Conservation (phyloP, 1,140 invertebrate species). For the Camponotus vicinus region DNA sequence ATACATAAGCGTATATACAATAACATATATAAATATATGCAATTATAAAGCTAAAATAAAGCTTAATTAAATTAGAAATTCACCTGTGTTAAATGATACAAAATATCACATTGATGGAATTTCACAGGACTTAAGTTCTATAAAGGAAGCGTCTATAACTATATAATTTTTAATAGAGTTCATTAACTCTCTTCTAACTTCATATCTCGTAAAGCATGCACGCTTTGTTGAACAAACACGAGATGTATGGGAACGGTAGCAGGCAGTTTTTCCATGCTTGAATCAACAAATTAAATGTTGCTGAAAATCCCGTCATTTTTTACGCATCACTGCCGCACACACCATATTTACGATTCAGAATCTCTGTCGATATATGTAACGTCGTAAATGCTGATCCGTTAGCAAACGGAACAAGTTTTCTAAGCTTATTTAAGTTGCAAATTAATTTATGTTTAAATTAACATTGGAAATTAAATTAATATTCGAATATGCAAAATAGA, state of each 20-base stretch:
- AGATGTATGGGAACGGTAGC: not conserved
- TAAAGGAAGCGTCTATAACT: not conserved
- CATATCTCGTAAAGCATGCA: not conserved
- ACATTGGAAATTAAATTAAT: not conserved
- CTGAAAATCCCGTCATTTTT: conserved; percentile 49
- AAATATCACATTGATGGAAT: not conserved
- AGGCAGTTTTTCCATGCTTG: not conserved
- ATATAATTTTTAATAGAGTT: conserved; percentile 35
- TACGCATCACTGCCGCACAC: conserved; percentile 5
- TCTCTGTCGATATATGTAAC: conserved; percentile 41
- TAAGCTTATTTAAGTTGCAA: conserved; percentile 61
- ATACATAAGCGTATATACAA: not conserved
- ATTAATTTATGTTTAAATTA: conserved; percentile 28
- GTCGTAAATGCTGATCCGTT: conserved; percentile 61
- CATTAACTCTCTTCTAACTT: conserved; percentile 24
- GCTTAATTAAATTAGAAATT: not conserved
- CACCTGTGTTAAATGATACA: not conserved
- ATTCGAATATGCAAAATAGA: conserved; percentile 2
- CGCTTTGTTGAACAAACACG: conserved; percentile 27
- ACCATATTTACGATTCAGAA: not conserved
- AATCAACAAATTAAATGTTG: conserved; percentile 33
- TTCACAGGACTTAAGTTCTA: not conserved
- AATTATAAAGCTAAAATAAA: not conserved
- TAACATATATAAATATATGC: not conserved
- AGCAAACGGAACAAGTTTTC: conserved; percentile 68